A percentile compares a stretch with the other conserved stretches of the same genome.
These are phyloP conservation scores for Ophioderma brevispina DNA, from an alignment of 35 echinoderm and acorn worm genomes.

Conservation along the genomic window DNA sequence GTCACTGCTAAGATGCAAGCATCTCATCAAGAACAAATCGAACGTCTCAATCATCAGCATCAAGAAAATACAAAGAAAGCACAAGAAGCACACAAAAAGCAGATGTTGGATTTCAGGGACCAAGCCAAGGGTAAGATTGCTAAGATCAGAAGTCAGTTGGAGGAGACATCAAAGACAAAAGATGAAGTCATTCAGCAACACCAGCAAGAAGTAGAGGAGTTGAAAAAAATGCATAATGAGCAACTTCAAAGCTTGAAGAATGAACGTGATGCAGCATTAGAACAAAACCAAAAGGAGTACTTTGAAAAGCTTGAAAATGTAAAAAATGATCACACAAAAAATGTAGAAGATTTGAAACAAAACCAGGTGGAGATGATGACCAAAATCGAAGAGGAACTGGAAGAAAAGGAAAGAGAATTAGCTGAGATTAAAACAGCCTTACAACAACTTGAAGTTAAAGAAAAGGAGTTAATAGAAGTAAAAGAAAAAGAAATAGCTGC, in stretches of 20 bases:
- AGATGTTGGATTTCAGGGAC: conserved; percentile 83
- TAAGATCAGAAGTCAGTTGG: conserved; percentile 53
- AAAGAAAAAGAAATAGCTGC: not conserved
- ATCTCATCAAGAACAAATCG: conserved; percentile 72
- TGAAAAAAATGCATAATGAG: conserved; percentile 20
- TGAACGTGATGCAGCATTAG: conserved; percentile 6
- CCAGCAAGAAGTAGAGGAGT: not conserved
- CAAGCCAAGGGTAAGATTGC: conserved; percentile 93
- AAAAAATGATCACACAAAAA: conserved; percentile 52
- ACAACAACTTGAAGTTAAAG: not conserved
- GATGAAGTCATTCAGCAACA: conserved; percentile 12
- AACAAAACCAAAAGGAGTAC: conserved; percentile 25
- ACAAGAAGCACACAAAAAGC: conserved; percentile 73
- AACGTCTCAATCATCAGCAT: conserved; percentile 65
- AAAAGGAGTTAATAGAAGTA: not conserved
- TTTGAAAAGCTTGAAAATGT: conserved; percentile 18
- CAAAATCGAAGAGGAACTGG: conserved; percentile 13
- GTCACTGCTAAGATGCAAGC: conserved; percentile 75
- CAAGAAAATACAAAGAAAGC: conserved; percentile 59
- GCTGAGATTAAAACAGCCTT: conserved; percentile 1
- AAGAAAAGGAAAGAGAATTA: conserved; percentile 9
- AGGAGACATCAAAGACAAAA: conserved; percentile 43
- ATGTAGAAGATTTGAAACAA: conserved; percentile 55
- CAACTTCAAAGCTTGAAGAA: conserved; percentile 26
- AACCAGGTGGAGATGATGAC: not conserved